A percentile compares a stretch with the other conserved stretches of the same genome.
phyloP scores from a whole-genome alignment of 2,113 vertebrate species.

The Podocnemis expansa region DNA sequence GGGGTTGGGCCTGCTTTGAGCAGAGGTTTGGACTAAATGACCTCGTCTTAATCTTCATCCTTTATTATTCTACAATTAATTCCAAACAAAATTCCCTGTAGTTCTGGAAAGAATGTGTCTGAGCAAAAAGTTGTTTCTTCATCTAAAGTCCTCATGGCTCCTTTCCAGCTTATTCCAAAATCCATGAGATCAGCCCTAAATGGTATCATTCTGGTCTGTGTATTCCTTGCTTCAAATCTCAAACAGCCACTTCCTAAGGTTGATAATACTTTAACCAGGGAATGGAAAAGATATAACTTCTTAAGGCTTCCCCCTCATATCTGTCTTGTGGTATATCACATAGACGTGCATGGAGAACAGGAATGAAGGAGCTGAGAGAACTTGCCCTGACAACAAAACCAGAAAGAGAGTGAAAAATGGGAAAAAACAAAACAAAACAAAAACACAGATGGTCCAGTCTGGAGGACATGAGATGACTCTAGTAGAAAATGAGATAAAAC shows the following conservation, averaged over 20 bases:
- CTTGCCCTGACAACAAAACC: background rate
- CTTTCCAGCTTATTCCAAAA: background rate
- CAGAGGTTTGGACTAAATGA: too few relatives aligned
- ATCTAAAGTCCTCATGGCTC: background rate
- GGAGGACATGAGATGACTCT: background rate
- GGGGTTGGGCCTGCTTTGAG: too few relatives aligned
- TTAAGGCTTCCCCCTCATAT: background rate
- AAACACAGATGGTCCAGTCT: background rate
- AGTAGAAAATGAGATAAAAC: background rate
- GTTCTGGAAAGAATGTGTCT: background rate
- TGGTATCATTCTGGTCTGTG: background rate
- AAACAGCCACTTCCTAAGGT: background rate
- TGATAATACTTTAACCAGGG: background rate
- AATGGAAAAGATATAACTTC: background rate
- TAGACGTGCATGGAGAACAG: background rate
- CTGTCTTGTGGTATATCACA: background rate
- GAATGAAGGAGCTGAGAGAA: background rate
- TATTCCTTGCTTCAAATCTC: background rate
- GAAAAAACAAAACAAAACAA: too few relatives aligned
- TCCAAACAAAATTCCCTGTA: background rate
- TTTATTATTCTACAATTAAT: background rate
- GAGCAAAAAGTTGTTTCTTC: background rate
- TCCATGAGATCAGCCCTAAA: background rate
- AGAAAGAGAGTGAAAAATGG: background rate
- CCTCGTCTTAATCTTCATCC: too few relatives aligned